phyloP scores from a whole-genome alignment of 2,888 invertebrate species.

The Caenorhabditis doughertyi region DNA sequence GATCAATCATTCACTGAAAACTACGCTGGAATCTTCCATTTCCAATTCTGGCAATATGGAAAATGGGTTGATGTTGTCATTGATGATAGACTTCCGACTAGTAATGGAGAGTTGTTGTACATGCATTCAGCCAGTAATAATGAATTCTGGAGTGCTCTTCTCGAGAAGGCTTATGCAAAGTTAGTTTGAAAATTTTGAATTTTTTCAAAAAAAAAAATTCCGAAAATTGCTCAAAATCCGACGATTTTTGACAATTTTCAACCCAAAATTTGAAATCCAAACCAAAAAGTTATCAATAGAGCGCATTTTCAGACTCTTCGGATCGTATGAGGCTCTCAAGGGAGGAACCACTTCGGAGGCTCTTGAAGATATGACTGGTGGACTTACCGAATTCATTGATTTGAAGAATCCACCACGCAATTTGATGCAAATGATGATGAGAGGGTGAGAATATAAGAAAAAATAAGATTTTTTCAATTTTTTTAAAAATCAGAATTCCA shows the following conservation, averaged over 20 bases:
- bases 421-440: slow-evolving; percentile 82
- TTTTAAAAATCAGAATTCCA: too few species aligned
- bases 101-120: slow-evolving; percentile 90
- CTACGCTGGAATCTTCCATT: slow-evolving; percentile 88
- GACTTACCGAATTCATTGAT: slow-evolving; percentile 86
- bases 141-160: slow-evolving; percentile 96
- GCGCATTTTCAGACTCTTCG: slow-evolving; percentile 87
- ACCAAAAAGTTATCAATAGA: too few species aligned
- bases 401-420: slow-evolving; percentile 89
- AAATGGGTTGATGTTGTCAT: slow-evolving; percentile 90
- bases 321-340: slow-evolving; percentile 97
- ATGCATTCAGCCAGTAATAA: slow-evolving; percentile 91
- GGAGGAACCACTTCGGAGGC: slow-evolving; percentile 98
- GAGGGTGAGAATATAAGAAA: too few species aligned
- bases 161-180: slow-evolving; percentile 97
- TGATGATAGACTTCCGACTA: slow-evolving; percentile 92
- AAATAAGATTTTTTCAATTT: too few species aligned
- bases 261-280: too few species aligned
- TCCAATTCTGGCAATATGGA: slow-evolving; percentile 90
- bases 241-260: too few species aligned
- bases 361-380: slow-evolving; percentile 96
- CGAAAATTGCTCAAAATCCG: not conserved
- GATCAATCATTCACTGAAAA: slow-evolving; percentile 88
- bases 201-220: too few species aligned
- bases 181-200: slow-evolving; percentile 62